Percentiles rank a stretch among this genome's conserved stretches.
Conservation (phyloP, 2,113 vertebrate species). For the Podocnemis expansa region DNA sequence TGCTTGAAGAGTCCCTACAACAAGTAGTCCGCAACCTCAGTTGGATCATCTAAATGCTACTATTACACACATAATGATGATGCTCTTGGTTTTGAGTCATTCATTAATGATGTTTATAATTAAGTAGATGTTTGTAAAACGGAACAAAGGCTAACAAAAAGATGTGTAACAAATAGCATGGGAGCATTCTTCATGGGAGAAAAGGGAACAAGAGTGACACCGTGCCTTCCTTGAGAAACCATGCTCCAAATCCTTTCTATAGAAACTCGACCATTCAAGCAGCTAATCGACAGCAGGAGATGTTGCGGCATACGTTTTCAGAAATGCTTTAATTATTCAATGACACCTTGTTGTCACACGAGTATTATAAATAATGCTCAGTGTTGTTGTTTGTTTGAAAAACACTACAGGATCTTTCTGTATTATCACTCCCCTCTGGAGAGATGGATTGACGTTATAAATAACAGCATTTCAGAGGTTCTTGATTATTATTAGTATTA, state of each 20-base stretch:
- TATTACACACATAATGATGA: not conserved
- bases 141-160: not conserved
- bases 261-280: slow-evolving; percentile 49
- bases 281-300: slow-evolving; percentile 59
- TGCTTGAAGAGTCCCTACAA: not conserved
- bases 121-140: slow-evolving; percentile 15
- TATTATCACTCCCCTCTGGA: not conserved
- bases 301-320: slow-evolving; percentile 51
- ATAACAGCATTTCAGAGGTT: not conserved
- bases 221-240: not conserved
- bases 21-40: not conserved
- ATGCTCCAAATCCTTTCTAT: not conserved
- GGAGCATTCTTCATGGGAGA: slow-evolving; percentile 5
- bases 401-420: not conserved
- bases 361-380: slow-evolving; percentile 36
- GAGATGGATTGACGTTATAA: not conserved
- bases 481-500: slow-evolving; percentile 4
- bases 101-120: not conserved
- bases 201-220: slow-evolving; percentile 33
- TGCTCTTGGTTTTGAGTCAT: not conserved
- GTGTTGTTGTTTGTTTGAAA: slow-evolving; percentile 17
- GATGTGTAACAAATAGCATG: not conserved
- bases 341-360: slow-evolving; percentile 50
- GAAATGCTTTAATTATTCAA: slow-evolving; percentile 63
- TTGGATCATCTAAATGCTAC: not conserved